These are phyloP conservation scores for Drosophila anomalata DNA, from an alignment of 2,888 invertebrate genomes.

Conservation along the genomic window DNA sequence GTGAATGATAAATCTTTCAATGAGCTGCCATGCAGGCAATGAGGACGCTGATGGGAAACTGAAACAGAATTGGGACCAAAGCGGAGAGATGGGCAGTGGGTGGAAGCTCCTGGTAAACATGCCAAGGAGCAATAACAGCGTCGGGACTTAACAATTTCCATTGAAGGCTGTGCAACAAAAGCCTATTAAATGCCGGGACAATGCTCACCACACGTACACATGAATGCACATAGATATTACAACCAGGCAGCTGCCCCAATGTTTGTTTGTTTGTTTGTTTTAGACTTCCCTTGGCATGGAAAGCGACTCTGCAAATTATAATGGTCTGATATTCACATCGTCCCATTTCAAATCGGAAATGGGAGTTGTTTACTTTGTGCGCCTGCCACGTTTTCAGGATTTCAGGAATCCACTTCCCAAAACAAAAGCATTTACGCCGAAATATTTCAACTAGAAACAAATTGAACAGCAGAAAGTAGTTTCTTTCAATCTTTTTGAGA, in stretches of 20 bases:
- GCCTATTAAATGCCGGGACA: slow-evolving; percentile 72
- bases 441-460: slow-evolving; percentile 4
- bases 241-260: slow-evolving; percentile 24
- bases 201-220: slow-evolving; percentile 36
- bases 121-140: slow-evolving; percentile 32
- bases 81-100: background rate
- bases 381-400: slow-evolving; percentile 33
- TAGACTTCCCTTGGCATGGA: slow-evolving; percentile 19
- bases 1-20: slow-evolving; percentile 70
- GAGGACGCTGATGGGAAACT: slow-evolving; percentile 19
- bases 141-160: slow-evolving; percentile 58
- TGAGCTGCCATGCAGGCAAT: slow-evolving; percentile 47
- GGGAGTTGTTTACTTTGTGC: slow-evolving; percentile 24
- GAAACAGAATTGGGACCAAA: slow-evolving; percentile 14
- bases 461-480: slow-evolving; percentile 5
- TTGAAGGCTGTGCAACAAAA: slow-evolving; percentile 71
- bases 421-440: slow-evolving; percentile 10
- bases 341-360: slow-evolving; percentile 44
- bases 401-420: slow-evolving; percentile 11
- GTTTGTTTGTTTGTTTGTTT: slow-evolving; percentile 43
- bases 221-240: slow-evolving; percentile 40
- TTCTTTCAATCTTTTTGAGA: background rate
- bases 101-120: slow-evolving; percentile 49
- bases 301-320: slow-evolving; percentile 64
- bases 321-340: slow-evolving; percentile 64